phyloP scores from a whole-genome alignment of 2,888 invertebrate genomes.

The Lasioglossum lativentre region DNA sequence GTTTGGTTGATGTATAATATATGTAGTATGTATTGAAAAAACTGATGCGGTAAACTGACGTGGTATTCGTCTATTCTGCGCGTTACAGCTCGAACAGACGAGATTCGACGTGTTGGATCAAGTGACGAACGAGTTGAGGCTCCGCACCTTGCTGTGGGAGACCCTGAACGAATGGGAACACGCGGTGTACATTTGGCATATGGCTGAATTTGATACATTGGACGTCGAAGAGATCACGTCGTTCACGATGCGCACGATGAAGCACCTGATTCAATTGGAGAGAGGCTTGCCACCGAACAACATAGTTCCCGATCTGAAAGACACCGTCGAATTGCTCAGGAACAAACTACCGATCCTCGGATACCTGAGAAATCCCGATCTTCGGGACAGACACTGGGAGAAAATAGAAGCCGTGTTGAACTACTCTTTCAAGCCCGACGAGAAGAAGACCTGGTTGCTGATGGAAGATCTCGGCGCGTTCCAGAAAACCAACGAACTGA shows the following conservation, averaged over 20 bases:
- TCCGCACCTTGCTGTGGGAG: constrained; percentile 93
- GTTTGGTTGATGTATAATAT: not conserved
- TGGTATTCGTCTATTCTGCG: not conserved
- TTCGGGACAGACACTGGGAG: constrained; percentile 94
- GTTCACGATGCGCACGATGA: constrained; percentile 89
- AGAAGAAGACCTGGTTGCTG: constrained; percentile 88
- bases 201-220: constrained; percentile 87
- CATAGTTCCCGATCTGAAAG: constrained; percentile 91
- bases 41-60: not conserved
- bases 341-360: constrained; percentile 93
- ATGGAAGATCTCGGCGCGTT: constrained; percentile 92
- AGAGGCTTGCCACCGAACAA: constrained; percentile 93
- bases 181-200: constrained; percentile 88
- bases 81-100: constrained; percentile 91
- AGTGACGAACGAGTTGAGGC: constrained; percentile 91
- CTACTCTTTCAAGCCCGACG: constrained; percentile 89
- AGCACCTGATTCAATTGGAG: constrained; percentile 91
- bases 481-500: constrained; percentile 89
- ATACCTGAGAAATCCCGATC: constrained; percentile 91
- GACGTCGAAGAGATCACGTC: constrained; percentile 91
- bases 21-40: too few species aligned
- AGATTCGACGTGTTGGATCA: constrained; percentile 93
- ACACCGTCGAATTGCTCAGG: constrained; percentile 91
- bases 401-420: constrained; percentile 90
- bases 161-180: constrained; percentile 91